Conservation (phyloP, 1,140 invertebrate genomes). For the Lerema accius region DNA sequence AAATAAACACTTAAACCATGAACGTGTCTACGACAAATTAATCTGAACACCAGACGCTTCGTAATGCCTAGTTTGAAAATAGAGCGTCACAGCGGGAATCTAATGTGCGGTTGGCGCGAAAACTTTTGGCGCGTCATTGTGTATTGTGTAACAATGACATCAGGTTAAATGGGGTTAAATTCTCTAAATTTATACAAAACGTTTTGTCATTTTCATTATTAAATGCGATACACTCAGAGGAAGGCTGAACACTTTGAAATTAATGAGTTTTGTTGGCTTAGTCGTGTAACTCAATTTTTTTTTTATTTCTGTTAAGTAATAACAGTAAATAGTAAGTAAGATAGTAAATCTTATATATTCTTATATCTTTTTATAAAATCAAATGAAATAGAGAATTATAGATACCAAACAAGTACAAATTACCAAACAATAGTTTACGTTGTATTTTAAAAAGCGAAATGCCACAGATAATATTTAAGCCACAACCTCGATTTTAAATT, state of each 20-base stretch:
- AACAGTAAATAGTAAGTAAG: too few species aligned
- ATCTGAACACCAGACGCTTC: constrained; percentile 49
- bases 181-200: constrained; percentile 1
- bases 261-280: too few species aligned
- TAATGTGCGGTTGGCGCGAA: constrained; percentile 26
- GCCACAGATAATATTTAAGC: constrained; percentile 25
- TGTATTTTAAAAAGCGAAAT: constrained; percentile 19
- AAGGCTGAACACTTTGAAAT: too few species aligned
- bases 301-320: too few species aligned
- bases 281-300: too few species aligned
- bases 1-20: constrained; percentile 46
- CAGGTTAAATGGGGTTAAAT: constrained; percentile 23
- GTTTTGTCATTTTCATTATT: neutral
- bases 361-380: too few species aligned
- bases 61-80: constrained; percentile 53
- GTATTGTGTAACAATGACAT: constrained; percentile 17
- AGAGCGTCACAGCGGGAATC: constrained; percentile 40
- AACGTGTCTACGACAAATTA: constrained; percentile 58
- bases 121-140: constrained; percentile 29
- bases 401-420: too few species aligned
- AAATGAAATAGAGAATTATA: too few species aligned
- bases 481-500: constrained; percentile 33
- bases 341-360: too few species aligned
- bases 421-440: constrained; percentile 1
- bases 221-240: too few species aligned